phyloP scores from a whole-genome alignment of 1,140 invertebrate genomes.

The Dreissena polymorpha region DNA sequence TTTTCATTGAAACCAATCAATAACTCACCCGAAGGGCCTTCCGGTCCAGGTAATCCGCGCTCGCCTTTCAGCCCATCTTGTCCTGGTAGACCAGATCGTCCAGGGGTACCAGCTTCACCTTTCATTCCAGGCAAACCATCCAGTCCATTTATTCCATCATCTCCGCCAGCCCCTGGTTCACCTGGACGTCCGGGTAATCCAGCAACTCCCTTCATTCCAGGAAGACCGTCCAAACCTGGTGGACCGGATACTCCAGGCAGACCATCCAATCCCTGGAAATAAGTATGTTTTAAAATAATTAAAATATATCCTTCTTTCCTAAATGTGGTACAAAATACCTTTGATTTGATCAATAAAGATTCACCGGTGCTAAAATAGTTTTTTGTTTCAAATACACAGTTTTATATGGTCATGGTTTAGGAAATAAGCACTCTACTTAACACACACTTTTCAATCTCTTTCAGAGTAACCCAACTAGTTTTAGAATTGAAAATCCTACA shows the following conservation, averaged over 20 bases:
- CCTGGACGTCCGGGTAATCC: conserved; percentile 53
- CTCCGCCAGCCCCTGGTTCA: conserved; percentile 57
- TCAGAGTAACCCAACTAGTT: too few species aligned
- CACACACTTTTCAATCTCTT: too few species aligned
- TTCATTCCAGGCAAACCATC: conserved; percentile 75
- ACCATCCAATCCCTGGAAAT: conserved; percentile 33
- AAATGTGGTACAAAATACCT: too few species aligned
- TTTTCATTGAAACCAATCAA: too few species aligned
- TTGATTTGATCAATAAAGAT: too few species aligned
- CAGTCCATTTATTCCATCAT: conserved; percentile 52
- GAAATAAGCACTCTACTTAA: too few species aligned
- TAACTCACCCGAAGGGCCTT: conserved; percentile 49
- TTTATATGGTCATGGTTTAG: too few species aligned
- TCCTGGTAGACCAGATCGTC: conserved; percentile 66
- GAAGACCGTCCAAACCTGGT: conserved; percentile 54
- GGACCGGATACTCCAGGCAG: conserved; percentile 57
- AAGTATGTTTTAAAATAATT: neutral
- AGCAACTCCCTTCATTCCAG: conserved; percentile 58
- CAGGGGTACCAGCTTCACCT: conserved; percentile 66
- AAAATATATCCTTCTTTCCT: neutral
- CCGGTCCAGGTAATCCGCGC: conserved; percentile 59
- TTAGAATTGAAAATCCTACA: too few species aligned
- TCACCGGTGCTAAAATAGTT: too few species aligned
- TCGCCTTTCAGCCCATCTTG: conserved; percentile 64
- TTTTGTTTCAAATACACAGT: too few species aligned